Evolutionary conservation across 2,113 vertebrate genomes (phyloP), one percentile per base, ranked within the genome.

Genomic region (Carollia perspicillata): DNA sequence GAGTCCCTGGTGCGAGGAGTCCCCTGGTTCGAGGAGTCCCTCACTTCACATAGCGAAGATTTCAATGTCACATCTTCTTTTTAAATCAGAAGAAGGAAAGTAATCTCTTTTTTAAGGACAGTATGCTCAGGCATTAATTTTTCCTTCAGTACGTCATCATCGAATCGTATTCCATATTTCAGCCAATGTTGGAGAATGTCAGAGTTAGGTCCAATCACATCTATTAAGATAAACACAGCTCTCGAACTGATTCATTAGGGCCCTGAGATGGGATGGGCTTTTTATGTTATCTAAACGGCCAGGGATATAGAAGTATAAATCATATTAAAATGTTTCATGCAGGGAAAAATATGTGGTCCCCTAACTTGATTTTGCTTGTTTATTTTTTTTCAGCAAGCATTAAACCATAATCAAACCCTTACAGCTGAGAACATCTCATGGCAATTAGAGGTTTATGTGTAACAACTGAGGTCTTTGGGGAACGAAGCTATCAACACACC

Each of bases 341-440:
- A 66, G 79, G 58, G 87, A 95, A 94, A 93, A 89, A 80, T 87
- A 95, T 94, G 55, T 86, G 85, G 10, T 91, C 49, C 69, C 79
- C 66, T 97, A 95, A 92, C 60, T 89, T 95, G 69, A 78, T 80
- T 96, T 97, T 94, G 47, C 83, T 87, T 74, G 89, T 96, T 95
- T 94, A 95, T 96, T 95, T 97, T 95, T 95, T 95, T 92, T 77
- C 35, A 84, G 58, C 53, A 96, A 84, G 17, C 69, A 94, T 68
- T 94, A 93, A 95, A 85, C 28, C 30, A 60, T 90, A 84, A 58
- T 74, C 83, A 71, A 51, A 79, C 30, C 0, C 72, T 97, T 63
- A 78, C 28, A 94, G 92, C 30, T 68, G 11, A 42, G 71, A 79
- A 79, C 14, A 93, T 53, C 51, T 42, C 47, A 28, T 60, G 49